A percentile compares a stretch with the other conserved stretches of the same genome.
phyloP scores from a whole-genome alignment of 2,797 vertebrate genomes.

The Cirrhinus molitorella region DNA sequence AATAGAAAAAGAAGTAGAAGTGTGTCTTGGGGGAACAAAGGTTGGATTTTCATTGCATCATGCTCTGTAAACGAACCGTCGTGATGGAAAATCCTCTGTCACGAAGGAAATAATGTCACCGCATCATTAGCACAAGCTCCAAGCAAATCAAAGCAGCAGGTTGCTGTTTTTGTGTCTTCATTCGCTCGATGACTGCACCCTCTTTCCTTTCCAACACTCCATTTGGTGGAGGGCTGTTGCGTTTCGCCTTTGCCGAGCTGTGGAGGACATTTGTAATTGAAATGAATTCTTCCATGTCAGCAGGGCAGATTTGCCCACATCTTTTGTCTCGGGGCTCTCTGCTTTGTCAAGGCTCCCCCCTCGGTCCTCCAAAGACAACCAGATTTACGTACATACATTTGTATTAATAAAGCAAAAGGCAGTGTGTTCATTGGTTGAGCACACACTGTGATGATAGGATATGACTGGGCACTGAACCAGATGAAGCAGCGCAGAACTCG shows the following conservation, averaged over 20 bases:
- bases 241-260: slow-evolving; percentile 12
- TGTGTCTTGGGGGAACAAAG: neutral
- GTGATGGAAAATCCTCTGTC: neutral
- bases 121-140: slow-evolving; percentile 22
- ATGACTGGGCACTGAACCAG: slow-evolving; percentile 52
- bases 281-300: slow-evolving; percentile 45
- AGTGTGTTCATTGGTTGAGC: slow-evolving; percentile 73
- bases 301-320: slow-evolving; percentile 43
- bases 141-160: slow-evolving; percentile 26
- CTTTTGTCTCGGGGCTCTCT: slow-evolving; percentile 20
- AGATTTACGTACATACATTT: slow-evolving; percentile 44
- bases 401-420: slow-evolving; percentile 77
- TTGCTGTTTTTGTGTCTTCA: slow-evolving; percentile 15
- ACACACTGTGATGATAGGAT: slow-evolving; percentile 61
- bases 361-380: neutral
- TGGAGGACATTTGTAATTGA: slow-evolving; percentile 39
- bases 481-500: slow-evolving; percentile 45
- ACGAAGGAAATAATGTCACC: slow-evolving; percentile 34
- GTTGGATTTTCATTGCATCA: slow-evolving; percentile 2
- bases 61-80: neutral
- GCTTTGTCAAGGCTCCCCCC: slow-evolving; percentile 36
- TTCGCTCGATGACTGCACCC: slow-evolving; percentile 8
- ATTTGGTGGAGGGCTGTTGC: slow-evolving; percentile 7
- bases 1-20: neutral
- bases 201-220: slow-evolving; percentile 5